Evolutionary conservation across 1,140 invertebrate genomes (phyloP).

Genomic region (Nilaparvata lugens): DNA sequence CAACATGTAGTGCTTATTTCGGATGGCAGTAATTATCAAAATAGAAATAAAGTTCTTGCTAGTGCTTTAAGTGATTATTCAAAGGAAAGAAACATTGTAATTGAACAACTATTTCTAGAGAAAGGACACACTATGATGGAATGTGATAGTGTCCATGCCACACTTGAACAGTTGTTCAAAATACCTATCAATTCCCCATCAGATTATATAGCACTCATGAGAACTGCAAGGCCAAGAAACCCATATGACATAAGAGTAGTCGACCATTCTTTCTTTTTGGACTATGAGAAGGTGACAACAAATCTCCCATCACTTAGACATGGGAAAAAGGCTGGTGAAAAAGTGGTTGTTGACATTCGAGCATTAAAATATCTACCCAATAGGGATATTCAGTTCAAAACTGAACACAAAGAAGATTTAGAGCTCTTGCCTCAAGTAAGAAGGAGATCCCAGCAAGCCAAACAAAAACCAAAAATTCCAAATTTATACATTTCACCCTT

Average conservation of each 20-base stretch:
- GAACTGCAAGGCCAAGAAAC: too few species aligned
- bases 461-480: too few species aligned
- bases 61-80: constrained; percentile 37
- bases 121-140: constrained; percentile 29
- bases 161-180: constrained; percentile 13
- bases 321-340: too few species aligned
- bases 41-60: constrained; percentile 23
- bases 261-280: constrained; percentile 11
- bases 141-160: constrained; percentile 17
- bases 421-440: background rate
- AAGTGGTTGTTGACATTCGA: too few species aligned
- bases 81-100: constrained; percentile 1
- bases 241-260: constrained; percentile 12
- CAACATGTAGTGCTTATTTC: constrained; percentile 17
- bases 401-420: too few species aligned
- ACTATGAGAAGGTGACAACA: constrained; percentile 11
- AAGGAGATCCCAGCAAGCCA: too few species aligned
- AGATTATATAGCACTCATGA: constrained; percentile 16
- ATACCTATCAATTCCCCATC: constrained; percentile 10
- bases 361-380: too few species aligned
- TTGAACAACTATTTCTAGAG: constrained; percentile 15
- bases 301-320: constrained; percentile 9
- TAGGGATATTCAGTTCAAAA: background rate
- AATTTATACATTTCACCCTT: too few species aligned
- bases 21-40: constrained; percentile 24